Conservation (phyloP, 1,140 invertebrate species). For the Micrasema minimum region DNA sequence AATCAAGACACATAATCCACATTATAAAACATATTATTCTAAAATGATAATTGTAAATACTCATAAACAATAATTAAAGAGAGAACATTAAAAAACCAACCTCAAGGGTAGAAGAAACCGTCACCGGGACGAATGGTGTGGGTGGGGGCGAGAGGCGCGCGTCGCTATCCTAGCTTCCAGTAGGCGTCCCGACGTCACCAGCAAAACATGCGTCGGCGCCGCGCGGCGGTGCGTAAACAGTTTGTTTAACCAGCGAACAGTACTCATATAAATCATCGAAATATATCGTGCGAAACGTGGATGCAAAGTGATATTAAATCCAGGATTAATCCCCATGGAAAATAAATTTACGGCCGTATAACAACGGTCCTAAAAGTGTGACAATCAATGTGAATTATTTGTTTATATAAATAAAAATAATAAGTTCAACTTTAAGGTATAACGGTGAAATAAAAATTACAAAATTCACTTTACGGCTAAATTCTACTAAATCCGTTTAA, state of each 20-base stretch:
- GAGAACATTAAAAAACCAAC: constrained; percentile 11
- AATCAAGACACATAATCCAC: not conserved
- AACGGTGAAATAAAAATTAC: no score
- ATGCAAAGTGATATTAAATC: constrained; percentile 11
- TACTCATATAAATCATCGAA: constrained; percentile 16
- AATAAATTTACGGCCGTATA: no score
- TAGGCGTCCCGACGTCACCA: constrained; percentile 30
- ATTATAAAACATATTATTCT: not conserved
- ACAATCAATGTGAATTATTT: no score
- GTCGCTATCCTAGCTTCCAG: constrained; percentile 21
- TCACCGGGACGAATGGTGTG: not conserved
- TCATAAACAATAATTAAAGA: no score
- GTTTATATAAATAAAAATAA: no score
- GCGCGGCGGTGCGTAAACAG: constrained; percentile 23
- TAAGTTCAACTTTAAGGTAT: no score
- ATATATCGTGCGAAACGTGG: no score
- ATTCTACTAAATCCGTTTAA: no score
- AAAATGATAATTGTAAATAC: not conserved
- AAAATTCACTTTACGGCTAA: no score
- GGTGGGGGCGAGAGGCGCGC: constrained; percentile 30
- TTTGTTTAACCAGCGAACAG: constrained; percentile 16
- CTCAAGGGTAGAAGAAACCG: constrained; percentile 18
- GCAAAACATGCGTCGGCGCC: constrained; percentile 27
- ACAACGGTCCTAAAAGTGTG: no score
- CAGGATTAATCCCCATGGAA: no score